phyloP scores from a whole-genome alignment of 2,113 vertebrate species.

The Neogobius melanostomus region DNA sequence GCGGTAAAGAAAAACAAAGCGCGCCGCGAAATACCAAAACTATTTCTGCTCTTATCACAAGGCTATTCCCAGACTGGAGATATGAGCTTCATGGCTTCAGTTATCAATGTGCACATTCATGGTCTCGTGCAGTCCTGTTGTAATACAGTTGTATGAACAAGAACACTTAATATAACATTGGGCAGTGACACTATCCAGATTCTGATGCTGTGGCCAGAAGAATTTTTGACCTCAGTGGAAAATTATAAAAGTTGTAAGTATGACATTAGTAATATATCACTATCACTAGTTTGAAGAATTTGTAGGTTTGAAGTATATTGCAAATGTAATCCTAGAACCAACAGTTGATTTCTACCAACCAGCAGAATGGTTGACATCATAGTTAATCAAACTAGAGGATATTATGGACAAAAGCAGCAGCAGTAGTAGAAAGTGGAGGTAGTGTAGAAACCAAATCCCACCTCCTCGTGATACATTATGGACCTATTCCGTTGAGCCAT shows the following conservation, averaged over 20 bases:
- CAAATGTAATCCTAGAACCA: no score
- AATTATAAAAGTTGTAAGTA: not conserved
- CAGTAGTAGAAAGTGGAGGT: no score
- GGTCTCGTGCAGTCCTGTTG: not conserved
- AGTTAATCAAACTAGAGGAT: no score
- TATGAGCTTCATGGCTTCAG: slow-evolving; percentile 34
- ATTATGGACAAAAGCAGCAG: no score
- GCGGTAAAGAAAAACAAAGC: slow-evolving; percentile 27
- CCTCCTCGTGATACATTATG: no score
- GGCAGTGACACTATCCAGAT: not conserved
- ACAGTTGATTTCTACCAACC: no score
- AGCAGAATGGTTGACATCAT: no score
- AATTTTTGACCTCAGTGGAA: not conserved
- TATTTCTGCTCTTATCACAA: slow-evolving; percentile 35
- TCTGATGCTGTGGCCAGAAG: not conserved
- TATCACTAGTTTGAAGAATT: no score
- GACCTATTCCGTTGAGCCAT: no score
- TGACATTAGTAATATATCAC: not conserved
- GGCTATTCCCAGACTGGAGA: slow-evolving; percentile 33
- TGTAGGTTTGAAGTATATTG: no score
- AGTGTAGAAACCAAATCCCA: no score
- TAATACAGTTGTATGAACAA: no score
- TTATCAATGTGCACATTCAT: slow-evolving; percentile 34
- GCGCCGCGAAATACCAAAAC: not conserved
- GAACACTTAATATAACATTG: not conserved